Base-by-base conservation (phyloP, 1,140 invertebrate genomes). In the Zaprionus ghesquierei region DNA sequence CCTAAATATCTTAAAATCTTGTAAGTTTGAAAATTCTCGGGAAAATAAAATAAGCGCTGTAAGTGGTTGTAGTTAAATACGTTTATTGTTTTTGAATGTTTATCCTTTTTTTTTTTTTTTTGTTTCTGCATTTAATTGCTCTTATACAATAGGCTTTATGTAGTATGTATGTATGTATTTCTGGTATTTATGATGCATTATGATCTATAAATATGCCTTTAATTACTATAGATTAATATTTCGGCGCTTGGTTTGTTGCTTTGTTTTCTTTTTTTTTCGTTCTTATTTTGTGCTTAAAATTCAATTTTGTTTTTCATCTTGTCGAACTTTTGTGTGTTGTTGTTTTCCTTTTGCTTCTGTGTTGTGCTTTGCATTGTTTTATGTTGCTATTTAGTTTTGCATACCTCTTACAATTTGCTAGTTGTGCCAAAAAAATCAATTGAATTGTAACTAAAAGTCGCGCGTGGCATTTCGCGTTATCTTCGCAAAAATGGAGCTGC, bases 211-310 rank as follows among this genome's bases (percentile, higher is more conserved):
- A 89, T 86, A 86, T 89, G 75, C 84, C 73, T 77, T 89, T 87
- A 89, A 89, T 89, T 84, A 87, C 84, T 89, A 87, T 71, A 87
- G 84, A 87, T 87, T 89, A 89, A 87, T 89, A 87, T 87, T 87
- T 79, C 82, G 82, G 84, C 79, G 79, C 77, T 87, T 87, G 82
- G 75, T 82, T 75, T 65, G 82, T 76, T 89, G 51, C 63, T 81
- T 74, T 75, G 60, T 60, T 81, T 73, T 77, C 35, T 38, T 35
- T 72, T 60, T 58, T 79, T n/a, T n/a, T n/a, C n/a, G n/a, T n/a
- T n/a, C n/a, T n/a, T 62, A 35, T 75, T 68, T 80, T 69, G 84
- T 84, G 79, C 84, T 84, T 71, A 73, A 53, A 80, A 84, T 87
- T 75, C 62, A 71, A 77, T 66, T 41, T 61, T 44, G 51, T 55